Conservation (phyloP, 2,797 vertebrate genomes). For the Sylvia borin region DNA sequence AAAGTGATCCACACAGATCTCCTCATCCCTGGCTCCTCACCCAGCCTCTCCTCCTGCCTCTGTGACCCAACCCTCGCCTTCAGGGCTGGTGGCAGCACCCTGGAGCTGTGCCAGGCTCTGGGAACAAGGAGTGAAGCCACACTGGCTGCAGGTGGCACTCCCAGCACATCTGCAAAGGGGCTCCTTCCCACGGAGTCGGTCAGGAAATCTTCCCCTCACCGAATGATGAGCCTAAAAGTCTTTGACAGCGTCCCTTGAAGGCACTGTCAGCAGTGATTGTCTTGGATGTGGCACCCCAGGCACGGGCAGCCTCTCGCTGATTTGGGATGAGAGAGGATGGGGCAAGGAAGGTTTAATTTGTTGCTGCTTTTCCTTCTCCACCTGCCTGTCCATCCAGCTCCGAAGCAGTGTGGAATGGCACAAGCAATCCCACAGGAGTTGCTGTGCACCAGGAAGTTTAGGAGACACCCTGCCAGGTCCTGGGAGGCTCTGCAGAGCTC, state of each 20-base stretch:
- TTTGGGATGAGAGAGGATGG: not conserved
- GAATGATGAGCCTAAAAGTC: not conserved
- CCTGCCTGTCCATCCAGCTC: not conserved
- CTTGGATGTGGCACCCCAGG: not conserved
- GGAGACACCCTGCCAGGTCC: not conserved
- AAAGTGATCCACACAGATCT: not conserved
- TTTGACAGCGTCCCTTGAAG: not conserved
- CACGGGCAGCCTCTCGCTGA: not conserved
- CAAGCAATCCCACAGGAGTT: not conserved
- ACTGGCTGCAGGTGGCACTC: rapidly evolving
- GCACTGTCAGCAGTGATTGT: constrained; percentile 31
- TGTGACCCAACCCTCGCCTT: not conserved
- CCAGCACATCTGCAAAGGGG: not conserved
- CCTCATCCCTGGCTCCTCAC: not conserved
- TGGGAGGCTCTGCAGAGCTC: not conserved
- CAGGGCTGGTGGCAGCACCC: not conserved
- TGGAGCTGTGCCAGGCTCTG: not conserved
- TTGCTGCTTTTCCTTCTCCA: not conserved
- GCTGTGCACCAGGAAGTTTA: not conserved
- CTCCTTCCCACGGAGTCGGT: not conserved
- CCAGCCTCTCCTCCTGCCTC: not conserved
- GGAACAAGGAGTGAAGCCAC: not conserved
- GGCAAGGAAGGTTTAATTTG: not conserved
- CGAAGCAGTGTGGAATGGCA: rapidly evolving
- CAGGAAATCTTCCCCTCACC: not conserved